Percentiles rank a stretch among this genome's conserved stretches.
Conservation (phyloP, 2,113 vertebrate genomes). For the Tauraco erythrolophus region DNA sequence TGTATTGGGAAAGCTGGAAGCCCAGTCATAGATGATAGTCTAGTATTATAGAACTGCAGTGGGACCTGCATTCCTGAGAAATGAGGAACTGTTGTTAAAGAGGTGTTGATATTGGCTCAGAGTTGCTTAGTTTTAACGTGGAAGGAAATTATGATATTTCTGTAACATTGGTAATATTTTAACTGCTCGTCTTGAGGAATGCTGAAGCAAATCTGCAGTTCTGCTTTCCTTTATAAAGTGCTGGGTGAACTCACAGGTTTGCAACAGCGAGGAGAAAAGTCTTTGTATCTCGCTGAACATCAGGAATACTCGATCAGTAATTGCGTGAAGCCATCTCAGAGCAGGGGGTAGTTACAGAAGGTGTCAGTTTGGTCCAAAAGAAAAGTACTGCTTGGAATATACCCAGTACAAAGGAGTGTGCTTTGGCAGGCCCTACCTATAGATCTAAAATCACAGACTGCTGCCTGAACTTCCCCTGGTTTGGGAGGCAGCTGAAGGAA, state of each 20-base stretch:
- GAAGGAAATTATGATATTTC: not conserved
- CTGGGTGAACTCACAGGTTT: not conserved
- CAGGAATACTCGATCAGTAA: too few relatives aligned
- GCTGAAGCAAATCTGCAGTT: not conserved
- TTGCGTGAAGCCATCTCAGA: accelerated
- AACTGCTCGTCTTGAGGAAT: not conserved
- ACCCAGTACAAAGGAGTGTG: not conserved
- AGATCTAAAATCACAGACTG: not conserved
- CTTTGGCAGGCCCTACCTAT: not conserved
- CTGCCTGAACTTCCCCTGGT: not conserved
- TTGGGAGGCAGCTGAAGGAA: not conserved
- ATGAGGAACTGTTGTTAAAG: not conserved
- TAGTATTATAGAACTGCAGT: not conserved
- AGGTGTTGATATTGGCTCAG: not conserved
- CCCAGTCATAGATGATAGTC: not conserved
- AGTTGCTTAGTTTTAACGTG: not conserved
- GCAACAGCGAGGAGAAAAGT: not conserved
- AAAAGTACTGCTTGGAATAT: not conserved
- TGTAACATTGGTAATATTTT: accelerated
- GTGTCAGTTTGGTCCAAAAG: not conserved
- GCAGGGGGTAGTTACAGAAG: not conserved
- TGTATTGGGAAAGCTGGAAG: not conserved
- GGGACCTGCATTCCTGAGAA: not conserved
- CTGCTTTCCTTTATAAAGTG: not conserved
- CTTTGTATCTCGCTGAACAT: too few relatives aligned